These are phyloP conservation scores for Silurus meridionalis DNA, from an alignment of 2,113 vertebrate species.

Conservation along the genomic window DNA sequence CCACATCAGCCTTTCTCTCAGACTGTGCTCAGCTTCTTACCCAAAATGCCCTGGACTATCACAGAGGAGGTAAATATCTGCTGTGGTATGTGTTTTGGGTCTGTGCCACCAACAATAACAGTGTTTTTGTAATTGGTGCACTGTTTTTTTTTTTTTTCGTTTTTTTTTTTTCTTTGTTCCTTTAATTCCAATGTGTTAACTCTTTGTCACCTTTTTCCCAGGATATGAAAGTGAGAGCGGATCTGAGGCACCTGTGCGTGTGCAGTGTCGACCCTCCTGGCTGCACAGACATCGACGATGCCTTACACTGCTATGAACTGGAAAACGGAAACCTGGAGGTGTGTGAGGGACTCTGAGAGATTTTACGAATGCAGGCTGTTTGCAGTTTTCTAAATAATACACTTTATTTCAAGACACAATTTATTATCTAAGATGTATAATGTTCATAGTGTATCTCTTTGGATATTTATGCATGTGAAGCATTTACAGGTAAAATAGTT, in stretches of 20 bases:
- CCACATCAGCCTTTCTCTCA: constrained; percentile 94
- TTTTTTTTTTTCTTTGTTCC: neutral
- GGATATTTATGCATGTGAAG: neutral
- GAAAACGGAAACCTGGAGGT: constrained; percentile 91
- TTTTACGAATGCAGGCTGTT: neutral
- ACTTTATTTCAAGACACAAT: neutral
- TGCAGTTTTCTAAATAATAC: neutral
- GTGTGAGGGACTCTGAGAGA: neutral
- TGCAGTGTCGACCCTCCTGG: constrained; percentile 98
- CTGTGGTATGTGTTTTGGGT: neutral
- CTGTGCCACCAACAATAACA: neutral
- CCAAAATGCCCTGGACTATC: constrained; percentile 92
- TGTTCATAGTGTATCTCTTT: neutral
- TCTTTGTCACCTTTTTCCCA: constrained; percentile 51
- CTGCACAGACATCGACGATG: constrained; percentile 98
- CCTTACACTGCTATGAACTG: constrained; percentile 85
- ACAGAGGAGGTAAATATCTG: constrained; percentile 77
- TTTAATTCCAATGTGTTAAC: no score
- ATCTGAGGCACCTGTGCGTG: constrained; percentile 83
- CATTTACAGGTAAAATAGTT: neutral
- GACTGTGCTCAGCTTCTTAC: constrained; percentile 89
- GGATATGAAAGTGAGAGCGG: constrained; percentile 85
- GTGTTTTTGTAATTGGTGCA: neutral
- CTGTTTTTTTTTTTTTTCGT: neutral
- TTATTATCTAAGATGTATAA: neutral